Evolutionary conservation across 2,888 invertebrate species (phyloP).

Genomic region (Pegoplata infirma): DNA sequence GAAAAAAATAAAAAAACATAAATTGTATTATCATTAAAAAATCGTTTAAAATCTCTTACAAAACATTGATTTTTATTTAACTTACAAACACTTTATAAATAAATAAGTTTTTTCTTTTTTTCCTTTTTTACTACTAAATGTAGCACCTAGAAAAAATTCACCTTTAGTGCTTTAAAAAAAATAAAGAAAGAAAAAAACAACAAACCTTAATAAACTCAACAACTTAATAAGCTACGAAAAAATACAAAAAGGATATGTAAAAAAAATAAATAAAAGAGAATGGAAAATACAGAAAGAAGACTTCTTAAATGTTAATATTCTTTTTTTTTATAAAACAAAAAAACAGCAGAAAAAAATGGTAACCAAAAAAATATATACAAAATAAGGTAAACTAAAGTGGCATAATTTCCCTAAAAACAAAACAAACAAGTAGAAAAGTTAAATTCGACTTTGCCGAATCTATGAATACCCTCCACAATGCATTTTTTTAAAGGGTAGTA

Average conservation of each 20-base stretch:
- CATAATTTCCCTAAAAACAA: slow-evolving; percentile 13
- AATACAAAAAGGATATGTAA: slow-evolving; percentile 9
- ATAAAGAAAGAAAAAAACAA: neutral
- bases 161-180: no score
- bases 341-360: neutral
- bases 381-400: slow-evolving; percentile 18
- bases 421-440: no score
- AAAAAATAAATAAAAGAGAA: slow-evolving; percentile 7
- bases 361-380: neutral
- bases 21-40: neutral
- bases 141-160: no score
- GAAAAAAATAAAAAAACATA: neutral
- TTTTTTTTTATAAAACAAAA: neutral
- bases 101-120: slow-evolving; percentile 24
- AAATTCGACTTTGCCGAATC: no score
- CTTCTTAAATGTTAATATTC: neutral
- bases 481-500: no score
- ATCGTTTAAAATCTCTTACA: slow-evolving; percentile 23
- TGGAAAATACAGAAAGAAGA: neutral
- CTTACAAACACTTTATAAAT: slow-evolving; percentile 32
- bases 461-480: no score
- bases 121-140: no score
- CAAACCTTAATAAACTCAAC: slow-evolving; percentile 47
- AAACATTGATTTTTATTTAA: slow-evolving; percentile 46
- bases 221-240: slow-evolving; percentile 48